phyloP scores from a whole-genome alignment of 2,113 vertebrate species.

The Myodes glareolus region DNA sequence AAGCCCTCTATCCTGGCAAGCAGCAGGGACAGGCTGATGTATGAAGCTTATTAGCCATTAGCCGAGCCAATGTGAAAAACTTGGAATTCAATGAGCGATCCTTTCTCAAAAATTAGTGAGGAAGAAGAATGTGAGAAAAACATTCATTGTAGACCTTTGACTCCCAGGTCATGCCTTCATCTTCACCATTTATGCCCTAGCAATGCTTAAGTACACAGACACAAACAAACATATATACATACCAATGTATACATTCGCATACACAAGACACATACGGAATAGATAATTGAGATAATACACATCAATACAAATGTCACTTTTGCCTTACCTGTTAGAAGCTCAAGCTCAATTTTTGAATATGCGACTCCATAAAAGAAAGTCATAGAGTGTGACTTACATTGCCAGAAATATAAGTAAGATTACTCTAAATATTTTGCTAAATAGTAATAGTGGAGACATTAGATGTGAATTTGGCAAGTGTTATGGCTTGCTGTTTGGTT shows the following conservation, averaged over 20 bases:
- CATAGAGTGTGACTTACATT: not conserved
- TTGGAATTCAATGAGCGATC: too few relatives aligned
- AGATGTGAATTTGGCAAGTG: not conserved
- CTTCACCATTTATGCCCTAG: too few relatives aligned
- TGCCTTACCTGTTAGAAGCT: fast-evolving
- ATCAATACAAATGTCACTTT: fast-evolving
- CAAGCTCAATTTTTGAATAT: not conserved
- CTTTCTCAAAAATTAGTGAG: not conserved
- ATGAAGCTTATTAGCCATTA: too few relatives aligned
- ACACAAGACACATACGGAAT: not conserved
- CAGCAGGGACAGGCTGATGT: not conserved
- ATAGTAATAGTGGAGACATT: not conserved
- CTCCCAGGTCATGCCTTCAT: not conserved
- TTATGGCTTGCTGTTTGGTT: not conserved
- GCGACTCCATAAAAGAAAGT: not conserved
- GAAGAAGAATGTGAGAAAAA: not conserved
- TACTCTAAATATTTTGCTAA: not conserved
- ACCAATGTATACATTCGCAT: not conserved
- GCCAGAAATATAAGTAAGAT: not conserved
- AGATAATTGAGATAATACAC: not conserved
- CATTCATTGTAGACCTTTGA: not conserved
- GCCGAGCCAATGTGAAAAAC: too few relatives aligned
- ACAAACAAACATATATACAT: not conserved
- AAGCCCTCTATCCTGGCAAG: not conserved
- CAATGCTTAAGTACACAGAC: not conserved